A percentile compares a stretch with the other conserved stretches of the same genome.
Evolutionary conservation across 2,797 vertebrate species (phyloP).

Genomic region (Eupleurogrammus muticus): DNA sequence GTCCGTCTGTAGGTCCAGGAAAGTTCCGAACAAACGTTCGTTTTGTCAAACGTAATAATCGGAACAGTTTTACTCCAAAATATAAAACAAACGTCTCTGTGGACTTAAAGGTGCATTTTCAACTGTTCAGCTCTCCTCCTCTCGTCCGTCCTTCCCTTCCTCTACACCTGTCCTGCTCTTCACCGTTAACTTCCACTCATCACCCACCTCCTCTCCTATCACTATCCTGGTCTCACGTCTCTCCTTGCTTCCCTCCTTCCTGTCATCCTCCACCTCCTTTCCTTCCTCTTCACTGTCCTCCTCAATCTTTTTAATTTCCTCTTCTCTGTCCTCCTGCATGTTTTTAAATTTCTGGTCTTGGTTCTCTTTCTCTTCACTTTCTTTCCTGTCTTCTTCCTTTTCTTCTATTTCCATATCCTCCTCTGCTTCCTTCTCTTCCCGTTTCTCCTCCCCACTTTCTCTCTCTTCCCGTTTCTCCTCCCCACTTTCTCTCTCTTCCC

Average conservation of each 20-base stretch:
- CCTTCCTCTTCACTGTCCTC: conserved; percentile 49
- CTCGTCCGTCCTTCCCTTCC: neutral
- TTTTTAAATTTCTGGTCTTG: neutral
- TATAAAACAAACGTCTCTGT: neutral
- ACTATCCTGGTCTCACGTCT: conserved; percentile 68
- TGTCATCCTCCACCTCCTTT: conserved; percentile 23
- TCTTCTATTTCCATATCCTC: neutral
- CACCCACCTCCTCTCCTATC: conserved; percentile 68
- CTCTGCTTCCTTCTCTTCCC: neutral
- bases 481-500: neutral
- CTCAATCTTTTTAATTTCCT: neutral
- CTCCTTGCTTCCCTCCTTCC: conserved; percentile 48
- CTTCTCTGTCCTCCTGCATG: neutral
- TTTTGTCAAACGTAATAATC: neutral
- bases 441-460: neutral
- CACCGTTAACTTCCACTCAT: conserved; percentile 71
- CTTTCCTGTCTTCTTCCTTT: neutral
- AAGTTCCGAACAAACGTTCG: neutral
- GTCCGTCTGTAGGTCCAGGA: neutral
- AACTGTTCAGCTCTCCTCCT: conserved; percentile 40
- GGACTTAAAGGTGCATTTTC: too few relatives aligned
- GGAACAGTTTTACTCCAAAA: neutral
- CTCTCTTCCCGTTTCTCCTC: neutral
- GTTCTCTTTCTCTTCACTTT: neutral
- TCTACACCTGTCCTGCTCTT: conserved; percentile 39